Conservation (phyloP, 2,113 vertebrate species). For the Sapajus apella region DNA sequence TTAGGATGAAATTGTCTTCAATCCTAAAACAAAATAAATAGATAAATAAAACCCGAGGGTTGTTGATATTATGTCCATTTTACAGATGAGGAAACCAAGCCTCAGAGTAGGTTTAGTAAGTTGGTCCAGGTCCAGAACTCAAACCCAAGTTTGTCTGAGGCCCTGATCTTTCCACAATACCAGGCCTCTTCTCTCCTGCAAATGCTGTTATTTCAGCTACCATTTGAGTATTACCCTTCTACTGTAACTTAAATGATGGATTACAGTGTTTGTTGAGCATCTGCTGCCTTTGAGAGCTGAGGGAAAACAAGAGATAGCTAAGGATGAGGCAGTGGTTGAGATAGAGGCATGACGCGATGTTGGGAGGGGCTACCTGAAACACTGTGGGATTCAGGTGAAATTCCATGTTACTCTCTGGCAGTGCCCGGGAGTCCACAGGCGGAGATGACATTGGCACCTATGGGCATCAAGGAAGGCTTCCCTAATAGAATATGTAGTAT, state of each 20-base stretch:
- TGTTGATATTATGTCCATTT: neutral
- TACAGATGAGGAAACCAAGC: neutral
- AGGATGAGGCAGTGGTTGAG: neutral
- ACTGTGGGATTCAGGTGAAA: rapidly evolving
- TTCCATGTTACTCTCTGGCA: neutral
- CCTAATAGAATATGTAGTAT: no score
- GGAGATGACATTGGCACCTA: rapidly evolving
- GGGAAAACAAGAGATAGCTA: neutral
- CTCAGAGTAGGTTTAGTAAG: neutral
- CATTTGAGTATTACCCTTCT: neutral
- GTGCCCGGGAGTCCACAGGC: rapidly evolving
- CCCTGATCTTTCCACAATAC: no score
- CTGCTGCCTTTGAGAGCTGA: neutral
- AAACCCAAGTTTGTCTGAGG: neutral
- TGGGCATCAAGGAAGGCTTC: neutral
- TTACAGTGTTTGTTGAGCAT: neutral
- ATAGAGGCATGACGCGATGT: neutral
- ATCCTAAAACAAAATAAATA: neutral
- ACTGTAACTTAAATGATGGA: neutral
- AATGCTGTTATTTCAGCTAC: neutral
- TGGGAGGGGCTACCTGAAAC: neutral
- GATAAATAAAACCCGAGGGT: neutral
- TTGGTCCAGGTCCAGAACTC: neutral
- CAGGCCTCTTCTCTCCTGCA: no score
- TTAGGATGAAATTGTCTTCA: neutral